Conservation (phyloP, 2,113 vertebrate genomes). For the Clarias magur region DNA sequence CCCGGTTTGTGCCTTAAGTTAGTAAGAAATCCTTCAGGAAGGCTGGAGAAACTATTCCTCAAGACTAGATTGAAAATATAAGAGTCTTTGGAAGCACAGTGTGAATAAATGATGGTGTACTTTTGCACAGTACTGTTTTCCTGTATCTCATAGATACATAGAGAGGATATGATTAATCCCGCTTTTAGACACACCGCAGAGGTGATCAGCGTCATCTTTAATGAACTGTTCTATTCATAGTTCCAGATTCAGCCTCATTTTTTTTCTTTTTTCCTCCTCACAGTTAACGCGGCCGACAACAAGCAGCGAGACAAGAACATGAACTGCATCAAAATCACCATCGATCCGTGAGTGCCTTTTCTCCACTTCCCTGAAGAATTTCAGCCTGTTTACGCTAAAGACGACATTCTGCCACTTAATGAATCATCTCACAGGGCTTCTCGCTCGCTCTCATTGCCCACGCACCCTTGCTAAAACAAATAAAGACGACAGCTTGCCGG, state of each 20-base stretch:
- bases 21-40: no score
- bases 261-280: conserved; percentile 65
- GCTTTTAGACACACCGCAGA: not conserved
- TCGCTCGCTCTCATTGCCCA: not conserved
- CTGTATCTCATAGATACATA: no score
- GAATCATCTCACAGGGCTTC: not conserved
- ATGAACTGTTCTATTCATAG: not conserved
- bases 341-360: conserved; percentile 90
- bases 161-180: not conserved
- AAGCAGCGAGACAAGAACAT: conserved; percentile 99
- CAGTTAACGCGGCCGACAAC: conserved; percentile 98
- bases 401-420: not conserved
- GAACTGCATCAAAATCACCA: conserved; percentile 93
- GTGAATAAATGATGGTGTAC: no score
- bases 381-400: not conserved
- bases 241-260: conserved; percentile 1
- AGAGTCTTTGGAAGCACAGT: no score
- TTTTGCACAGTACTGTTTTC: no score
- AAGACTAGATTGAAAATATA: no score
- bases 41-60: no score
- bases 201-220: not conserved
- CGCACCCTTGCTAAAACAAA: not conserved
- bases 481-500: not conserved
- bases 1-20: no score
- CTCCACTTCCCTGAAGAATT: not conserved